Evolutionary conservation across 2,113 vertebrate genomes (phyloP), one percentile per base, ranked within the genome.

Genomic region (Oncorhynchus masou): DNA sequence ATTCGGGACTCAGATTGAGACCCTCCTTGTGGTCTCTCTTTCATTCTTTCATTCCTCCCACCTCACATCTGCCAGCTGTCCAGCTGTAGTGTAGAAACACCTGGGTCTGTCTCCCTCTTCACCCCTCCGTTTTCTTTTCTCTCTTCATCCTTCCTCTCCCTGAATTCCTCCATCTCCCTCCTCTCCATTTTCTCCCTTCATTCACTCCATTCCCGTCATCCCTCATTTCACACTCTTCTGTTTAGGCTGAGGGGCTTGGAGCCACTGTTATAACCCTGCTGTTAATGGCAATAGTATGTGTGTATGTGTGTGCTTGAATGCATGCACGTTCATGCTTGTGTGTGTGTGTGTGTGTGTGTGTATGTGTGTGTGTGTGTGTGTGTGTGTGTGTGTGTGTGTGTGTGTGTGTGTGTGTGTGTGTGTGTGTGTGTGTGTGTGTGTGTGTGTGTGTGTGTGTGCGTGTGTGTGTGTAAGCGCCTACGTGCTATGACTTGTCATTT

Each of bases 51-150:
- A 49, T 8, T 81, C 78, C 70, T 20, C 82, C 79, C 67, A 73
- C 5, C 29, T 57, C 59, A 31, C 51, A 22, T 45, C 39, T 39
- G 65, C 82, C 83, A 84, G 82, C 81, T 88, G 76, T 82, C 77
- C 77, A 65, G 75, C 67, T 74, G 76, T 64, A 70, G 68, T 71
- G 2, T 45, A 11, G 39, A 45, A 62, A 81, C 70, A 68, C 77
- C 72, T 77, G 75, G 66, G 67, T 74, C 66, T 71, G 51, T 27
- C 6, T 7, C 31, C 64, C 9, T 65, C 59, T 24, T 22, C 59
- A 20, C 11, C 7, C n/a, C n/a, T 62, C 59, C n/a, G 1, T 22
- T 62, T n/a, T n/a, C n/a, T 22, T 8, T 4, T 45, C 34, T 7
- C 34, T 34, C 34, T 2, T 34, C 34, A 34, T 34, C 34, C 34